A percentile compares a stretch with the other conserved stretches of the same genome.
Evolutionary conservation across 2,888 invertebrate genomes (phyloP).

Genomic region (Coelogynopora nodosa): DNA sequence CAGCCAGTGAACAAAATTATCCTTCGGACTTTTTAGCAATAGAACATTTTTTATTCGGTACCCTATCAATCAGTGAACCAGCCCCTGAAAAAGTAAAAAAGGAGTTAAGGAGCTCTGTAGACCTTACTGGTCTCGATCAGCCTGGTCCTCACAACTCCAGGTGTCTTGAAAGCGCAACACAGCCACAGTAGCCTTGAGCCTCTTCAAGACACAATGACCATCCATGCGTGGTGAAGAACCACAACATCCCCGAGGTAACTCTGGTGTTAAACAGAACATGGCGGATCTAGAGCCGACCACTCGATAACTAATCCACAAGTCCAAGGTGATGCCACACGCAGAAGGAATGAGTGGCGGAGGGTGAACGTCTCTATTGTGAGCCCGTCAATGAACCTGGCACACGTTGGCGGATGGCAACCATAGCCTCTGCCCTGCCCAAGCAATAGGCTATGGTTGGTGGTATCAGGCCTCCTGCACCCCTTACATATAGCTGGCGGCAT

Average conservation of each 20-base stretch:
- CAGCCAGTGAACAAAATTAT: too few species aligned
- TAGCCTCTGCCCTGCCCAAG: neutral
- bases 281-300: neutral
- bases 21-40: too few species aligned
- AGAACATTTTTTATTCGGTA: too few species aligned
- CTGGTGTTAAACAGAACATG: neutral
- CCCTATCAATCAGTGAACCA: too few species aligned
- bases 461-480: neutral
- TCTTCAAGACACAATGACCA: neutral
- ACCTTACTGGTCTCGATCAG: neutral
- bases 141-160: neutral
- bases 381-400: neutral
- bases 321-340: neutral
- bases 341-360: neutral
- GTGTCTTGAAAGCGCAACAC: neutral
- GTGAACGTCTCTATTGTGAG: neutral
- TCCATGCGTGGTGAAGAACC: neutral
- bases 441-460: neutral
- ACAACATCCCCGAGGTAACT: neutral
- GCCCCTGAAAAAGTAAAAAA: too few species aligned
- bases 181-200: neutral
- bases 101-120: too few species aligned
- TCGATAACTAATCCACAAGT: neutral
- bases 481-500: neutral
- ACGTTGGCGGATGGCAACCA: neutral